phyloP scores from a whole-genome alignment of 2,888 invertebrate species.

The Orthosia incerta region DNA sequence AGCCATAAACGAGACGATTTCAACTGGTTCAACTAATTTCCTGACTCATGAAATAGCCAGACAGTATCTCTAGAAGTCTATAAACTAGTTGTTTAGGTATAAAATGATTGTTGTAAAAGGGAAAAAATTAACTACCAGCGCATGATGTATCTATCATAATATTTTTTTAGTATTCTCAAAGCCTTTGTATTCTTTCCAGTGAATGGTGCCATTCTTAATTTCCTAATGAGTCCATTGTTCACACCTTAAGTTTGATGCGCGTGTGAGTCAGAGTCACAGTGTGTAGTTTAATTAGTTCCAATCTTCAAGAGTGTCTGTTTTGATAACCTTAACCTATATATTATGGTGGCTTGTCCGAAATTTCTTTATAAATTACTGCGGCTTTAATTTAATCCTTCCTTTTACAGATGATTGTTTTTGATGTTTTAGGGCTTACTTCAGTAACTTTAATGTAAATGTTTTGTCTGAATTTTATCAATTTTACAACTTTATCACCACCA shows the following conservation, averaged over 20 bases:
- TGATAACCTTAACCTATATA: slow-evolving; percentile 15
- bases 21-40: slow-evolving; percentile 37
- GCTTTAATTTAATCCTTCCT: not conserved
- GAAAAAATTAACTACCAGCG: slow-evolving; percentile 29
- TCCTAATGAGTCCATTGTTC: slow-evolving; percentile 50
- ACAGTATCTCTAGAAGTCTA: slow-evolving; percentile 8
- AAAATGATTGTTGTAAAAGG: slow-evolving; percentile 15
- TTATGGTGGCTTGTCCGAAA: slow-evolving; percentile 3
- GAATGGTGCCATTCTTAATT: slow-evolving; percentile 53
- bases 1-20: slow-evolving; percentile 62
- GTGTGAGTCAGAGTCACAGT: slow-evolving; percentile 36
- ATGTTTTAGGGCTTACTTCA: not conserved
- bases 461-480: not conserved
- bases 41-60: slow-evolving; percentile 11
- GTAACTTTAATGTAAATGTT: no score
- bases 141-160: slow-evolving; percentile 47
- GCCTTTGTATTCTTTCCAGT: slow-evolving; percentile 46
- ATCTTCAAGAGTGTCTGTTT: slow-evolving; percentile 33
- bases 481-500: not conserved
- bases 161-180: slow-evolving; percentile 35
- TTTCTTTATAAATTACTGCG: not conserved
- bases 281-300: slow-evolving; percentile 19
- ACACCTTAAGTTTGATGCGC: slow-evolving; percentile 29
- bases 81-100: not conserved
- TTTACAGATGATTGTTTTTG: not conserved